phyloP scores from a whole-genome alignment of 2,113 vertebrate genomes.

The Lagopus muta region DNA sequence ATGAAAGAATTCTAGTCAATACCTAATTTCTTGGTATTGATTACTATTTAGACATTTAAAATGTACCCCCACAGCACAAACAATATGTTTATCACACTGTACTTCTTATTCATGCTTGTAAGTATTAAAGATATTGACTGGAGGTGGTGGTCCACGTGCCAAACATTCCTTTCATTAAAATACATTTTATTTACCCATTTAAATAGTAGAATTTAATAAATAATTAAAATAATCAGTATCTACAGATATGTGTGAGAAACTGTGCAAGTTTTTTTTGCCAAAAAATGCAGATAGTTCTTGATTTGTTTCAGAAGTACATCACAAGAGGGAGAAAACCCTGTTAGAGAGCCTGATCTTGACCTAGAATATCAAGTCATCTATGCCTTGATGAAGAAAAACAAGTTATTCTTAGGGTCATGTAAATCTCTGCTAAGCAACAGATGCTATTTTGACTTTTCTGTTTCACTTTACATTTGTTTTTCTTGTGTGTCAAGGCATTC shows the following conservation, averaged over 20 bases:
- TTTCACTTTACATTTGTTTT: not conserved
- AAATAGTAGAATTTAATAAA: conserved; percentile 53
- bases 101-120: conserved; percentile 82
- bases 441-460: not conserved
- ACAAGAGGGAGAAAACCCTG: not conserved
- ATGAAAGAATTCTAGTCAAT: conserved; percentile 95
- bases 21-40: conserved; percentile 97
- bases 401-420: not conserved
- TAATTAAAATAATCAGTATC: conserved; percentile 32
- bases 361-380: not conserved
- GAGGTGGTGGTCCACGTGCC: conserved; percentile 87
- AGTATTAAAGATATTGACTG: conserved; percentile 90
- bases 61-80: conserved; percentile 86
- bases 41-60: conserved; percentile 94
- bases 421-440: not conserved
- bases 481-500: not conserved
- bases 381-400: not conserved
- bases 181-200: conserved; percentile 55
- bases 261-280: not conserved
- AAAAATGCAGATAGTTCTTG: not conserved
- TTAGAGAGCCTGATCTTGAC: not conserved
- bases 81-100: conserved; percentile 80
- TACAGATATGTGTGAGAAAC: not conserved
- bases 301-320: not conserved
- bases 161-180: conserved; percentile 89